These are phyloP conservation scores for Sakesphorus luctuosus DNA, from an alignment of 2,113 vertebrate species.

Conservation along the genomic window DNA sequence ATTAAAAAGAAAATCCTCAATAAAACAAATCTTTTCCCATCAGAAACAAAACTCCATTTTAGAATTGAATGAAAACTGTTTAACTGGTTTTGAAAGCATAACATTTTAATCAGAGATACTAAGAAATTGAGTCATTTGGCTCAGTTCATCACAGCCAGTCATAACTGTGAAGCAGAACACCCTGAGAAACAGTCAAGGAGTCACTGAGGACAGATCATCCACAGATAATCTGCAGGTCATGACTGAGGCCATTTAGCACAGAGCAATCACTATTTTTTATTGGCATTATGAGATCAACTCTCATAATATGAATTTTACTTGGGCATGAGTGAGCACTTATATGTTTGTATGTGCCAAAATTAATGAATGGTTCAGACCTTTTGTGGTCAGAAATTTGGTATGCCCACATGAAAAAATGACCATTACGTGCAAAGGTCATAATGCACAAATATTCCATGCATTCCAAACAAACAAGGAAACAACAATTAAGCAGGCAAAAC, in stretches of 20 bases:
- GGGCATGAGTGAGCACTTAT: not conserved
- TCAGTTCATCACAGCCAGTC: not conserved
- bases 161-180: not conserved
- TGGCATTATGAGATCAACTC: not conserved
- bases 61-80: not conserved
- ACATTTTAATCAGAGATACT: not conserved
- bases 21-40: not conserved
- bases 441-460: not conserved
- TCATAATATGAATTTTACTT: not conserved
- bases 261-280: slow-evolving; percentile 11
- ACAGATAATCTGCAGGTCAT: slow-evolving; percentile 43
- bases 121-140: slow-evolving; percentile 32
- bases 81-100: slow-evolving; percentile 20
- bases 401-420: not conserved
- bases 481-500: not conserved
- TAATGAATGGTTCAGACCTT: not conserved
- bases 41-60: not conserved
- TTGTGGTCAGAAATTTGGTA: not conserved
- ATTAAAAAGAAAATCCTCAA: slow-evolving; percentile 12
- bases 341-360: not conserved
- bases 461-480: not conserved
- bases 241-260: slow-evolving; percentile 30
- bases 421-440: not conserved
- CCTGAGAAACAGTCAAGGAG: slow-evolving; percentile 18
- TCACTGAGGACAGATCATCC: slow-evolving; percentile 34